phyloP scores from a whole-genome alignment of 2,797 vertebrate genomes.

The Brachymystax lenok region DNA sequence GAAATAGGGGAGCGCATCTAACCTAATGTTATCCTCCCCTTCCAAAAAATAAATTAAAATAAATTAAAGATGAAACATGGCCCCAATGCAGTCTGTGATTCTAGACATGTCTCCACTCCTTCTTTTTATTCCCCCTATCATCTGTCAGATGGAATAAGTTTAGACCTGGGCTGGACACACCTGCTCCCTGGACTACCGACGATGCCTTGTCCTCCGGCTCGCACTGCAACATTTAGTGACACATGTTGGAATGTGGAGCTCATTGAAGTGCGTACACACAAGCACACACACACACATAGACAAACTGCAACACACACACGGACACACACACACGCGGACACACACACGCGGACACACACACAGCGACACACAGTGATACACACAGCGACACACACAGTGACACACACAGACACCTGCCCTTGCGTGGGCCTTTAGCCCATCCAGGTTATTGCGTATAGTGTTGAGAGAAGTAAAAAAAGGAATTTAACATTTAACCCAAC shows the following conservation, averaged over 20 bases:
- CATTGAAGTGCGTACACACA: neutral
- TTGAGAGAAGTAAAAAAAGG: constrained; percentile 28
- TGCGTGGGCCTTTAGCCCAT: constrained; percentile 25
- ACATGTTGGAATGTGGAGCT: neutral
- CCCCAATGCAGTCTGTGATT: constrained; percentile 2
- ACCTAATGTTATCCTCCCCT: constrained; percentile 20
- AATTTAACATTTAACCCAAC: too few species aligned
- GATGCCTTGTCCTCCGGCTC: constrained; percentile 5
- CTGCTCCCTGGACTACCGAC: neutral
- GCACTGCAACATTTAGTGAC: neutral
- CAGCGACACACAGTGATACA: neutral
- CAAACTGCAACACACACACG: neutral
- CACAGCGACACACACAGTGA: too few species aligned
- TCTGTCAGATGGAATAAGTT: constrained; percentile 15
- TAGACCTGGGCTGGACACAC: neutral
- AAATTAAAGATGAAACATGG: neutral
- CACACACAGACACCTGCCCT: constrained; percentile 42
- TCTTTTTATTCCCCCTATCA: neutral
- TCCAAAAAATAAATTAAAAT: neutral
- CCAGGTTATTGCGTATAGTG: constrained; percentile 32
- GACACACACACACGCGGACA: neutral
- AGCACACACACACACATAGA: neutral
- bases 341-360: neutral
- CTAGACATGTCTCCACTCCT: constrained; percentile 5
- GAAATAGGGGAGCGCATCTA: constrained; percentile 11